These are phyloP conservation scores for Xiphydria camelus DNA, from an alignment of 2,888 invertebrate genomes.

Conservation along the genomic window DNA sequence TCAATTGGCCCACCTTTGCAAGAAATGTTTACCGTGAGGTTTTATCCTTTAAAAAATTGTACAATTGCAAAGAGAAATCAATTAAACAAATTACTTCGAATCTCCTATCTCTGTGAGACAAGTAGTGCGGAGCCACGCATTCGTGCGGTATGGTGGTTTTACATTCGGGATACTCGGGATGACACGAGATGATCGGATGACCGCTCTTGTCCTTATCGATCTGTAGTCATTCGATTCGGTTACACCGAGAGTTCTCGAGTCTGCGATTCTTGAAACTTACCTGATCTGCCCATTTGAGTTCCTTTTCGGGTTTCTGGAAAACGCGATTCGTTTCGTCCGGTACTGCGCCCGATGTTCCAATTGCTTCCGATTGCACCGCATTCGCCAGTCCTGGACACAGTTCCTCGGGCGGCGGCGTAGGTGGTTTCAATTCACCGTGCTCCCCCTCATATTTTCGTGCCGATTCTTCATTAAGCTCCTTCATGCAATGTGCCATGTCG, in stretches of 20 bases:
- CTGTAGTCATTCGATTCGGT: constrained; percentile 11
- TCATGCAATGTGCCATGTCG: constrained; percentile 14
- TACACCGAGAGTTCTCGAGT: background rate
- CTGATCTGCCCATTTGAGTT: constrained; percentile 33
- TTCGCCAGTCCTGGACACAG: constrained; percentile 19
- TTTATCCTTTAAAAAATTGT: too few relatives aligned
- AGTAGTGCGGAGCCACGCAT: constrained; percentile 10
- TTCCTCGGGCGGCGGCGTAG: constrained; percentile 23
- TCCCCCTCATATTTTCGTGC: constrained; percentile 19
- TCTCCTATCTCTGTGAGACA: constrained; percentile 14
- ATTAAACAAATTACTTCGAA: constrained; percentile 20
- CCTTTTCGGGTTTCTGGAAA: background rate
- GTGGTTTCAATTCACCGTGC: constrained; percentile 13
- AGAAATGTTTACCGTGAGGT: too few relatives aligned
- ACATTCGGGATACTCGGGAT: constrained; percentile 19
- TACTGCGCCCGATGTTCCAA: background rate
- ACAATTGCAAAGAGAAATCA: constrained; percentile 6
- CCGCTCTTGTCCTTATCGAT: constrained; percentile 23
- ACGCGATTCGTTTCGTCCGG: background rate
- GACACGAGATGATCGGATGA: constrained; percentile 24
- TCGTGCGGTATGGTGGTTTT: constrained; percentile 11
- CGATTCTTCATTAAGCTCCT: constrained; percentile 13
- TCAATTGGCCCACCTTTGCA: constrained; percentile 16
- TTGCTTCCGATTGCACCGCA: background rate
- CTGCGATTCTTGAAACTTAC: constrained; percentile 11